Conservation (phyloP, 2,113 vertebrate species). For the Boulengerochromis microlepis region DNA sequence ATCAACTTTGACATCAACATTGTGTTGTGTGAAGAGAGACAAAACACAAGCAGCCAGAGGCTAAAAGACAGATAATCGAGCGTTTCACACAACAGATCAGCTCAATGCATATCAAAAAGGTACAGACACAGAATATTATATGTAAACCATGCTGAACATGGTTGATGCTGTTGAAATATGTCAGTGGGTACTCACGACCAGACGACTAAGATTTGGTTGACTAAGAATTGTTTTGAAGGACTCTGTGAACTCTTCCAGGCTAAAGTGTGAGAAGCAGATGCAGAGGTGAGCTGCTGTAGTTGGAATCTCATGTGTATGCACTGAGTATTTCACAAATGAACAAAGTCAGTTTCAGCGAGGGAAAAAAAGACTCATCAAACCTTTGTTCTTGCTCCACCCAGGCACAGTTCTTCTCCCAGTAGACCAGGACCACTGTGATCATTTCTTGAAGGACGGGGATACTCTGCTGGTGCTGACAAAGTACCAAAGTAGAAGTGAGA, state of each 20-base stretch:
- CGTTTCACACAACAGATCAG: neutral
- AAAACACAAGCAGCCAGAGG: slow-evolving; percentile 62
- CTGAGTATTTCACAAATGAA: neutral
- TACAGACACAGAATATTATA: neutral
- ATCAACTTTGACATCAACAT: slow-evolving; percentile 38
- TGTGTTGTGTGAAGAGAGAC: slow-evolving; percentile 48
- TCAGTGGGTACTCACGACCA: slow-evolving; percentile 56
- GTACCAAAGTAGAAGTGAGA: neutral
- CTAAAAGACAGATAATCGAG: slow-evolving; percentile 21
- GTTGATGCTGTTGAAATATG: neutral
- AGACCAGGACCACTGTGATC: slow-evolving; percentile 50
- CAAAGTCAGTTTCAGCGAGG: neutral
- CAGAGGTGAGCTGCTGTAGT: neutral
- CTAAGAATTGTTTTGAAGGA: slow-evolving; percentile 62
- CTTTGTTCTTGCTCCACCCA: slow-evolving; percentile 49
- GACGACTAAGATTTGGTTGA: slow-evolving; percentile 24
- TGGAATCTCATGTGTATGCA: neutral
- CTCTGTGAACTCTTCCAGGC: slow-evolving; percentile 53
- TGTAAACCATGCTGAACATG: neutral
- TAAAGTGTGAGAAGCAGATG: slow-evolving; percentile 17
- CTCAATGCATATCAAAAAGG: neutral
- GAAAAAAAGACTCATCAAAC: slow-evolving; percentile 9
- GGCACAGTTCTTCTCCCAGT: slow-evolving; percentile 53
- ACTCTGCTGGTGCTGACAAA: slow-evolving; percentile 42
- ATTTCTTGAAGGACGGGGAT: slow-evolving; percentile 50